A percentile compares a stretch with the other conserved stretches of the same genome.
Conservation (phyloP, 1,140 invertebrate species). For the Halyomorpha halys region DNA sequence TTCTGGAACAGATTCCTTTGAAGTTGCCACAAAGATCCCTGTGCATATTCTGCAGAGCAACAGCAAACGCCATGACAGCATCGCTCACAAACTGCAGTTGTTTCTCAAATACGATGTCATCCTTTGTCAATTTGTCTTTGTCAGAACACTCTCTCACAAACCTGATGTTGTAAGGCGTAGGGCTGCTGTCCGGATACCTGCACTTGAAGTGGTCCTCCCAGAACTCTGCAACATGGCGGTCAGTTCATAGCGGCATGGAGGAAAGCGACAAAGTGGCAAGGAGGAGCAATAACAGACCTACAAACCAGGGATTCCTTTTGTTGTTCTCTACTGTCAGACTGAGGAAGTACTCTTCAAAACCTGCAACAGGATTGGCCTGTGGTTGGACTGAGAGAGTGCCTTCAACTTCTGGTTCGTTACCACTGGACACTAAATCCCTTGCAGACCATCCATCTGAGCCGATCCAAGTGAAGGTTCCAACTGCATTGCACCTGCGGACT, state of each 20-base stretch:
- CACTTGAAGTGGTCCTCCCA: slow-evolving; percentile 88
- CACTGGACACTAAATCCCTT: slow-evolving; percentile 72
- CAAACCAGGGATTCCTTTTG: slow-evolving; percentile 84
- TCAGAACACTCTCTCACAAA: slow-evolving; percentile 58
- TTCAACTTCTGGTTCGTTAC: slow-evolving; percentile 78
- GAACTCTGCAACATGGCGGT: slow-evolving; percentile 55
- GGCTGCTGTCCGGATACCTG: slow-evolving; percentile 60
- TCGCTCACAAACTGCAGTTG: slow-evolving; percentile 91
- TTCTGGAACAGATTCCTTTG: slow-evolving; percentile 68
- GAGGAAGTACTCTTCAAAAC: slow-evolving; percentile 83
- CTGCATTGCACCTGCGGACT: slow-evolving; percentile 74
- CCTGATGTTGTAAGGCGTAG: slow-evolving; percentile 70
- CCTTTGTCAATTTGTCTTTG: slow-evolving; percentile 53
- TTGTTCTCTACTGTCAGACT: slow-evolving; percentile 75
- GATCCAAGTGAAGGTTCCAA: slow-evolving; percentile 86
- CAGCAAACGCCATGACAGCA: slow-evolving; percentile 82
- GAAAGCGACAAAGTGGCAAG: too few species aligned
- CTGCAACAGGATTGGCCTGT: slow-evolving; percentile 71
- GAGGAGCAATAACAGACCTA: slow-evolving; percentile 52
- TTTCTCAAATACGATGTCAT: slow-evolving; percentile 74
- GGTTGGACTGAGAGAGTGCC: slow-evolving; percentile 87
- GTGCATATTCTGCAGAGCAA: slow-evolving; percentile 77
- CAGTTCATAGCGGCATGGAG: too few species aligned
- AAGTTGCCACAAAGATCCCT: slow-evolving; percentile 49
- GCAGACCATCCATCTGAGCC: slow-evolving; percentile 90